Conservation (phyloP, 2,113 vertebrate species). For the Genyomyrus donnyi region DNA sequence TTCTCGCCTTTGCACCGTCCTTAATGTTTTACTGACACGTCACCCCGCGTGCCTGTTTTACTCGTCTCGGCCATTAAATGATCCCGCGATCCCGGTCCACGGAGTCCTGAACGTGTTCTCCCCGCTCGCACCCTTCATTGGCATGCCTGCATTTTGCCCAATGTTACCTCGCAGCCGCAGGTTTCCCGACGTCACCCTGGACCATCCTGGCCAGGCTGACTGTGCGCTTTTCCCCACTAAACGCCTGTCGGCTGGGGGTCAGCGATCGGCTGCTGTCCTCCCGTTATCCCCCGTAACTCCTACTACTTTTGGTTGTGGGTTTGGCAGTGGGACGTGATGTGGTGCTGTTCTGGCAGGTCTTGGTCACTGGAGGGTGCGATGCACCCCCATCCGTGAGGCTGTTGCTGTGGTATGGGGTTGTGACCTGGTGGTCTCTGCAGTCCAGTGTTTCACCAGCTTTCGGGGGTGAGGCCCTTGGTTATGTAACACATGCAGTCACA, state of each 20-base stretch:
- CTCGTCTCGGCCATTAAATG: background rate
- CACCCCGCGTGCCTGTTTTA: background rate
- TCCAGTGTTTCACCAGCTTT: background rate
- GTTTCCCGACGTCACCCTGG: background rate
- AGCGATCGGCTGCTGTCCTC: background rate
- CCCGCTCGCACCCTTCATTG: background rate
- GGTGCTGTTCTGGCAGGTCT: background rate
- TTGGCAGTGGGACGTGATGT: background rate
- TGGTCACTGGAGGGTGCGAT: no score
- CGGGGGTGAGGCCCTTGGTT: background rate
- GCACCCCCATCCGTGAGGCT: no score
- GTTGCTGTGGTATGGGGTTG: background rate
- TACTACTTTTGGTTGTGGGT: background rate
- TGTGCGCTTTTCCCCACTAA: background rate
- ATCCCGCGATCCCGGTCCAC: background rate
- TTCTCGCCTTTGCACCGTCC: background rate
- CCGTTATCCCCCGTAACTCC: background rate
- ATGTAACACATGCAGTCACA: background rate
- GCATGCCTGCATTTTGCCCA: background rate
- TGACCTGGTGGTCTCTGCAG: background rate
- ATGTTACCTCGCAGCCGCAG: background rate
- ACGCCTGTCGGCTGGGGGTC: background rate
- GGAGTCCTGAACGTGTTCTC: background rate
- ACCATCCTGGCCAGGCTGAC: background rate
- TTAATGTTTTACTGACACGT: background rate